Evolutionary conservation across 2,113 vertebrate species (phyloP).

Genomic region (Bambusicola thoracicus): DNA sequence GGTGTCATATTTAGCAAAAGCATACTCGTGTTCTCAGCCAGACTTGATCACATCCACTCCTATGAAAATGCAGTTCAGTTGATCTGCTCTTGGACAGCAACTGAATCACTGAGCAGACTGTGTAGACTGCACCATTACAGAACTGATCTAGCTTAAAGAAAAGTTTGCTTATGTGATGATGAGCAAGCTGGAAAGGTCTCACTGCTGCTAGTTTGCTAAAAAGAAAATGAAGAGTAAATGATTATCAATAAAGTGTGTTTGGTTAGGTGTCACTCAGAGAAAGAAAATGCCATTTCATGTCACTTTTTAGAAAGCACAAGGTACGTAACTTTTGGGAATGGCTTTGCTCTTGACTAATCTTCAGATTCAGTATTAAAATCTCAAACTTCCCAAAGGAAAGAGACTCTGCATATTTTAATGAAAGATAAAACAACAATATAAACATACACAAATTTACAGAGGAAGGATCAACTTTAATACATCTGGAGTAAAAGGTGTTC

Average conservation of each 20-base stretch:
- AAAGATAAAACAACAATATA: slow-evolving; percentile 87
- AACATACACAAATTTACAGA: slow-evolving; percentile 90
- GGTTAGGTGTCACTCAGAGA: slow-evolving; percentile 65
- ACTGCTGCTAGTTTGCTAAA: slow-evolving; percentile 46
- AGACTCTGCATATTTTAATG: slow-evolving; percentile 86
- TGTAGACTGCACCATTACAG: fast-evolving
- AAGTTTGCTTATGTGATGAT: slow-evolving; percentile 12
- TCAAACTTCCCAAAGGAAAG: slow-evolving; percentile 74
- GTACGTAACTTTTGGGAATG: slow-evolving; percentile 13
- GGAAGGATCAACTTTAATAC: slow-evolving; percentile 91
- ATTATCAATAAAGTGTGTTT: slow-evolving; percentile 39
- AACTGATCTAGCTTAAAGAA: neutral
- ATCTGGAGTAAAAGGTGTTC: slow-evolving; percentile 93
- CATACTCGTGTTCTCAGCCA: neutral
- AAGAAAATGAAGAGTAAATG: slow-evolving; percentile 54
- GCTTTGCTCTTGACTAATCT: slow-evolving; percentile 43
- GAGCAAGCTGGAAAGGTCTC: slow-evolving; percentile 50
- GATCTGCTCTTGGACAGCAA: fast-evolving
- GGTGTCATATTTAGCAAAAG: neutral
- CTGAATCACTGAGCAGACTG: neutral
- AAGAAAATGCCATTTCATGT: slow-evolving; percentile 67
- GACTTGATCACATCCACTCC: neutral
- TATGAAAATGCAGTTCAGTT: neutral
- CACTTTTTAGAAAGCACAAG: slow-evolving; percentile 42
- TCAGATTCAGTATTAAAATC: slow-evolving; percentile 55